phyloP scores from a whole-genome alignment of 1,140 invertebrate genomes.

The Aricia agestis region DNA sequence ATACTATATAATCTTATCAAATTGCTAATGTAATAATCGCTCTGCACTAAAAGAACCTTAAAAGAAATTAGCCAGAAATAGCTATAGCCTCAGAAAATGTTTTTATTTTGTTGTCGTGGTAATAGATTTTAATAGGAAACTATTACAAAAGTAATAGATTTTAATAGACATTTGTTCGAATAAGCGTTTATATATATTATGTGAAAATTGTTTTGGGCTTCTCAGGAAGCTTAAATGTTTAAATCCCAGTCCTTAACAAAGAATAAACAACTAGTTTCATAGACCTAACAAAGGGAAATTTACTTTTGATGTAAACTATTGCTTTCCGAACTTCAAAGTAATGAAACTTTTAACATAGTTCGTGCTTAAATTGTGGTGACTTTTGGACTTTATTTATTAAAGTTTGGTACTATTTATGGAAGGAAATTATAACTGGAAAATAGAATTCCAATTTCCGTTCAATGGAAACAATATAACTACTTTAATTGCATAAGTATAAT shows the following conservation, averaged over 20 bases:
- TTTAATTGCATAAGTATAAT: neutral
- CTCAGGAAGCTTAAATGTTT: neutral
- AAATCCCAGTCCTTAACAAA: neutral
- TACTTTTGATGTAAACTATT: conserved; percentile 8
- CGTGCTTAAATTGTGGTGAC: conserved; percentile 1
- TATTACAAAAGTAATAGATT: no score
- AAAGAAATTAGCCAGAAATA: no score
- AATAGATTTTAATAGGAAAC: no score
- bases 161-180: no score
- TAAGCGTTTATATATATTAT: no score
- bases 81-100: no score
- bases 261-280: neutral
- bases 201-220: no score
- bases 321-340: neutral
- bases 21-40: no score
- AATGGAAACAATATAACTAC: neutral
- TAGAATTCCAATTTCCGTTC: neutral
- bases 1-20: no score
- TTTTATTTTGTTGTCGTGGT: no score
- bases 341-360: conserved; percentile 11
- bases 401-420: neutral
- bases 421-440: neutral
- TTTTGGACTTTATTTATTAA: neutral
- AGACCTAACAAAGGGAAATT: neutral
- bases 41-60: no score